These are phyloP conservation scores for Napeogenes sylphis DNA, from an alignment of 2,888 invertebrate genomes.

Conservation along the genomic window DNA sequence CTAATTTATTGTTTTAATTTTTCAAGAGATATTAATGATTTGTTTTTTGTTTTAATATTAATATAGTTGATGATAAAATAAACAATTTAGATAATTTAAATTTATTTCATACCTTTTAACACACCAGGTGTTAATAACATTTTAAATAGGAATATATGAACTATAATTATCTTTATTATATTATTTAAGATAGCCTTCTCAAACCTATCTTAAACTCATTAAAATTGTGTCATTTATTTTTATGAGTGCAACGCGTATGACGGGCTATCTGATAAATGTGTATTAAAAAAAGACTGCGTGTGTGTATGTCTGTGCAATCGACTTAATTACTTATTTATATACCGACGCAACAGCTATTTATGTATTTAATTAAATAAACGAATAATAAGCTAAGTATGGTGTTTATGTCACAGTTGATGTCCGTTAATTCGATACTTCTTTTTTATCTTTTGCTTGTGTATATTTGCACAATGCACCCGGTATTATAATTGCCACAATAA, in stretches of 20 bases:
- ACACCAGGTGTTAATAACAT: no score
- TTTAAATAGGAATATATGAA: no score
- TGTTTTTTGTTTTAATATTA: no score
- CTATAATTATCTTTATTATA: no score
- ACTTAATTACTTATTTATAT: slow-evolving; percentile 49
- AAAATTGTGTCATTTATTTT: slow-evolving; percentile 48
- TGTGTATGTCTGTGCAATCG: slow-evolving; percentile 47
- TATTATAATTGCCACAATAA: slow-evolving; percentile 2
- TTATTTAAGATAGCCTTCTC: neutral
- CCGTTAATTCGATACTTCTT: neutral
- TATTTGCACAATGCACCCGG: neutral
- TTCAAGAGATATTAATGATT: slow-evolving; percentile 7
- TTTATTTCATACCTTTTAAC: no score
- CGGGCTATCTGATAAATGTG: slow-evolving; percentile 56
- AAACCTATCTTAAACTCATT: slow-evolving; percentile 28
- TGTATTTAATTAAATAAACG: slow-evolving; percentile 23
- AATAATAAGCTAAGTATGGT: slow-evolving; percentile 10
- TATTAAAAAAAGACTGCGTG: slow-evolving; percentile 45
- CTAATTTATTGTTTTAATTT: no score
- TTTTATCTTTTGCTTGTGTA: neutral
- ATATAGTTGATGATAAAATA: no score
- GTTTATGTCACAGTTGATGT: slow-evolving; percentile 7
- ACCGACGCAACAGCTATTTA: slow-evolving; percentile 21
- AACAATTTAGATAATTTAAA: no score
- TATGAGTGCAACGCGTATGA: slow-evolving; percentile 48